phyloP scores from a whole-genome alignment of 2,797 vertebrate species.

The Dendrocincla tyrannina region DNA sequence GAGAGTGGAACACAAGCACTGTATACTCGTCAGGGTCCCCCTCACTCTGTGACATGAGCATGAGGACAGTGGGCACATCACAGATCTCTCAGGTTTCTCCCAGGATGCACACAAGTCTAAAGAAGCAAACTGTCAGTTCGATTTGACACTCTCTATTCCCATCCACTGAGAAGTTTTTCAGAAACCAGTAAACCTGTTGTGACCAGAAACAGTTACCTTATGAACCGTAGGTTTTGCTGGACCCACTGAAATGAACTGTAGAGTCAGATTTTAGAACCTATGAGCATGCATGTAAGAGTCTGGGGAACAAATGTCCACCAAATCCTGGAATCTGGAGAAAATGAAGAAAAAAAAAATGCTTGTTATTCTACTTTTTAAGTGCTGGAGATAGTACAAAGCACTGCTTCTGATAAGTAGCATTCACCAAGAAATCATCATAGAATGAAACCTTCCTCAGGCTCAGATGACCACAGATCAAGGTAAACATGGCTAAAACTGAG shows the following conservation, averaged over 20 bases:
- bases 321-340: neutral
- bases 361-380: neutral
- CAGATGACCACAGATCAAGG: neutral
- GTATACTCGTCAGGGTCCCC: neutral
- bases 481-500: neutral
- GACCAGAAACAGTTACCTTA: neutral
- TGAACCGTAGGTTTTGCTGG: neutral
- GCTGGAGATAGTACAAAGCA: neutral
- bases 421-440: neutral
- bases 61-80: neutral
- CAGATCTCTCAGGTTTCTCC: neutral
- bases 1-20: neutral
- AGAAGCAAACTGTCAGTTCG: neutral
- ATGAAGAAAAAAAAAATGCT: neutral
- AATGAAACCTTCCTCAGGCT: neutral
- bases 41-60: fast-evolving
- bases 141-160: neutral
- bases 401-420: neutral
- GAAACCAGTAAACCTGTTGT: neutral
- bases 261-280: neutral
- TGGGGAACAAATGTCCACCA: fast-evolving
- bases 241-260: neutral
- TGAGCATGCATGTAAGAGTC: neutral
- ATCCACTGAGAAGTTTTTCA: neutral
- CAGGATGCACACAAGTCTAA: neutral